Base-by-base conservation (phyloP, 2,113 vertebrate genomes). In the Siphamia tubifer region DNA sequence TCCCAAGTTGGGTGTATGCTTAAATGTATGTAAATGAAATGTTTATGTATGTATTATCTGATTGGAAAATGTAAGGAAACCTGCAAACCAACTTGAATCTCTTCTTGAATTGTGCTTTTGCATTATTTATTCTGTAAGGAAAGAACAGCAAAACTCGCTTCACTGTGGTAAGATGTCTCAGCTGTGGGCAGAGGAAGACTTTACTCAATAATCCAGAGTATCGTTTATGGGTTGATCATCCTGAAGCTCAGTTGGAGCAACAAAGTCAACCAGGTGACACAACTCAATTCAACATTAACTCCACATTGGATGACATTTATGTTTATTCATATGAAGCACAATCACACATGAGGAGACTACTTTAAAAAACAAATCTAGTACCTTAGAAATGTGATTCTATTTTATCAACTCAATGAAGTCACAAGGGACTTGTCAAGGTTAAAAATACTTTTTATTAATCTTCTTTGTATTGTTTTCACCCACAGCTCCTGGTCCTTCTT, bases 161-260 rank as follows among this genome's bases (percentile, higher is more conserved):
- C 39, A 94, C 93, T 0, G 54, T 94, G 6, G 27, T 93, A 24
- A 62, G 74, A 15, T 95, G 94, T 77, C 85, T 94, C 25, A 87
- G 87, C 66, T 95, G 94, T 67, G 89, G 90, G 1, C 79, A 89
- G 44, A 91, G 69, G 23, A 94, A 90, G 68, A 75, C 34, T 1
- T 83, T 94, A 7, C 83, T 82, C 53, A 94, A 93, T 66, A 84
- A 93, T 42, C 91, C 93, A 4, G 81, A 91, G 38, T 83, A 94
- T 48, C 62, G 74, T 21, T 74, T 95, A 19, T 95, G 94, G 94
- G 89, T 72, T 1, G 92, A 94, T 32, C 88, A 75, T 8, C 91
- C 92, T 0, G 92, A 95, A 27, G 91, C 94, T 2, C 91, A 92
- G 51, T 35, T 90, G 48, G 84, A 92, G 77, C 89, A 90, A 16